phyloP scores from a whole-genome alignment of 2,113 vertebrate genomes.

The Strigops habroptila region DNA sequence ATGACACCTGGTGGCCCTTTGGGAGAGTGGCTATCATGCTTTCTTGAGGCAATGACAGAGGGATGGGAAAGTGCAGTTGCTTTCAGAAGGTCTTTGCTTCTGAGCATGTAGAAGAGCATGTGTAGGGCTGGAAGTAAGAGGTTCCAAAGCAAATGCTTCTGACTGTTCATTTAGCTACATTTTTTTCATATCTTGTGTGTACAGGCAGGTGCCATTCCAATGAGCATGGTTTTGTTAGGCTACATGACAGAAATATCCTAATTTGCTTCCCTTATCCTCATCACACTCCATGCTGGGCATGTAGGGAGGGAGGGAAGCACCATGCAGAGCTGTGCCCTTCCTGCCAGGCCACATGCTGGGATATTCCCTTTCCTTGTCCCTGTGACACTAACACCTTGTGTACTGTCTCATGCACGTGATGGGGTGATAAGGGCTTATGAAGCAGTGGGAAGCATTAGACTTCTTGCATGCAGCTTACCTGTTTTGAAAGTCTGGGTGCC shows the following conservation, averaged over 20 bases:
- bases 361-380: not conserved
- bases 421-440: not conserved
- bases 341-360: not conserved
- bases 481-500: not conserved
- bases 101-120: not conserved
- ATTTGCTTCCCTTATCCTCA: not conserved
- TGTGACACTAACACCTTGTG: not conserved
- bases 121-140: not conserved
- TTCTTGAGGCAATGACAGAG: rapidly evolving
- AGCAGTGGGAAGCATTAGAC: not conserved
- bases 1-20: not conserved
- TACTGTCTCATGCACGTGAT: not conserved
- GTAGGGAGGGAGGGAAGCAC: not conserved
- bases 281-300: not conserved
- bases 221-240: not conserved
- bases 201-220: not conserved
- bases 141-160: not conserved
- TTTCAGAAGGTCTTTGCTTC: not conserved
- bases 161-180: not conserved
- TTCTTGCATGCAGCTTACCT: not conserved
- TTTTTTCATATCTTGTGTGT: not conserved
- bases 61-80: not conserved
- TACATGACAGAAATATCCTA: not conserved
- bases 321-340: not conserved
- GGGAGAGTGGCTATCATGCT: not conserved